Evolutionary conservation across 2,113 vertebrate genomes (phyloP), one percentile per base, ranked within the genome.

Genomic region (Gymnocephalus cernua): DNA sequence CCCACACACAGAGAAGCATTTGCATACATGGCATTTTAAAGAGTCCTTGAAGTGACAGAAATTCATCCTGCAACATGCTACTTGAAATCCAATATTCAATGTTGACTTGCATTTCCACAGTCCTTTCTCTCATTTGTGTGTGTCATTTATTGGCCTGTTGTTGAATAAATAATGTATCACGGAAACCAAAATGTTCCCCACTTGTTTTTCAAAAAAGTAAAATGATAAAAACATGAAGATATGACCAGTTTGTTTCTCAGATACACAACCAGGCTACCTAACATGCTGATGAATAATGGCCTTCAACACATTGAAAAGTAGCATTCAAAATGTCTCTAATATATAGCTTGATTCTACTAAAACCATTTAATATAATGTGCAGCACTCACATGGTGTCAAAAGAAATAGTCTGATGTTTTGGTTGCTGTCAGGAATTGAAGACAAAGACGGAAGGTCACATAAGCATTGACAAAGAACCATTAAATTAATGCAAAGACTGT

Each of bases 231-330:
- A 45, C 4, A 1, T n/a, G 14, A 21, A 73, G 7, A 25, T 18
- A 23, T 44, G 63, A 44, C n/a, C 14, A 47, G 86, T 93, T 93
- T 91, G 88, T 92, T 93, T 93, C 80, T 80, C 58, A 82, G 85
- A 92, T 76, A 82, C 82, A 91, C 88, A 88, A 75, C 68, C 85
- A 63, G 76, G 83, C 89, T 93, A 82, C 85, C 85, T 88, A 87
- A 91, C 84, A 78, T 83, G 85, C 83, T 86, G 82, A 91, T 90
- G 86, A 79, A 89, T 88, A 48, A 66, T 61, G 32, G 41, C 15
- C 15, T 5, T 44, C 7, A 47, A 61, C 29, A 47, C 12, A 25
- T 13, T 41, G 8, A 71, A 23, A 54, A 54, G 54, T 27, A 35
- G 2, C 19, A 64, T 61, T 64, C 9, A 68, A 59, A 61, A 73